Percentiles rank a stretch among this genome's conserved stretches.
phyloP scores from a whole-genome alignment of 2,888 invertebrate species.

The Ophioninae sp. region DNA sequence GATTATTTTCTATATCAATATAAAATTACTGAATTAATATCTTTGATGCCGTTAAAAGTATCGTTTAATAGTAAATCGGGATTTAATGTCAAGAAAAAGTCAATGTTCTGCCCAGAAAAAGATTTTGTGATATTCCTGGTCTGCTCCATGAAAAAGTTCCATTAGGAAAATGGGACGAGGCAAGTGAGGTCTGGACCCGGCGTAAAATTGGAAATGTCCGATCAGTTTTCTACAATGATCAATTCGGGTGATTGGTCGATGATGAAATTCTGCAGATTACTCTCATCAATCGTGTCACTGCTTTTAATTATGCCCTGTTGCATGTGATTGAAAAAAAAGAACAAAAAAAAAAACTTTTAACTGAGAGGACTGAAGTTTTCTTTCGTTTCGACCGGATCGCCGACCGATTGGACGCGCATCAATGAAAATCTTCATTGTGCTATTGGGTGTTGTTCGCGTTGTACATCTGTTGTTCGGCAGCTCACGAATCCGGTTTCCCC shows the following conservation, averaged over 20 bases:
- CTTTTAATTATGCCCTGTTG: not conserved
- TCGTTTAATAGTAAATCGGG: no score
- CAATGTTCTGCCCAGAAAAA: no score
- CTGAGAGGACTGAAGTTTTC: not conserved
- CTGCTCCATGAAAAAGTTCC: no score
- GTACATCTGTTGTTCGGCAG: slow-evolving; percentile 36
- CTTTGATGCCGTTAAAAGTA: no score
- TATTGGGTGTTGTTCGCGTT: slow-evolving; percentile 38
- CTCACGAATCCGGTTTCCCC: slow-evolving; percentile 29
- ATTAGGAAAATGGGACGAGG: no score
- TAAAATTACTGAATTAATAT: no score
- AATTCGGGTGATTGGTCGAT: not conserved
- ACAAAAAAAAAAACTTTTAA: not conserved
- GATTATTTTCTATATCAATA: no score
- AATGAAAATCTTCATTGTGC: slow-evolving; percentile 38
- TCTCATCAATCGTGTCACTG: not conserved
- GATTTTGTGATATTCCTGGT: no score
- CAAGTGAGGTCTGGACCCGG: no score
- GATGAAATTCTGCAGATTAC: not conserved
- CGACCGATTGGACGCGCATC: slow-evolving; percentile 13
- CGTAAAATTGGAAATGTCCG: not conserved
- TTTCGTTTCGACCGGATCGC: not conserved
- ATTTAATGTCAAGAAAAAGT: no score
- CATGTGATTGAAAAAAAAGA: not conserved
- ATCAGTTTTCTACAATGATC: not conserved